A percentile compares a stretch with the other conserved stretches of the same genome.
Conservation (phyloP, 2,113 vertebrate genomes). For the Probosciger aterrimus region DNA sequence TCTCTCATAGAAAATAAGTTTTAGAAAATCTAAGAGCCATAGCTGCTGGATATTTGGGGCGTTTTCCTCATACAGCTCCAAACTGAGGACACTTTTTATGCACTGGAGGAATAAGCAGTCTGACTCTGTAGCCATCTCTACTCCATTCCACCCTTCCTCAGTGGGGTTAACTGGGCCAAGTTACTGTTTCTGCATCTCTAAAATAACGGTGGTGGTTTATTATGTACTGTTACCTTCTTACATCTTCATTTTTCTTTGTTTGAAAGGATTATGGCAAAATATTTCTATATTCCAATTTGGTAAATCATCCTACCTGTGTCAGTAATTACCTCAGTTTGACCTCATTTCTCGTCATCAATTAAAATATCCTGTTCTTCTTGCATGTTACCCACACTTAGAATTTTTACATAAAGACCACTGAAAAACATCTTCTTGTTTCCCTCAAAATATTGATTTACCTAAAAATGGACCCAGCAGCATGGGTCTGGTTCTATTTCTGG, state of each 20-base stretch:
- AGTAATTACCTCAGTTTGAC: neutral
- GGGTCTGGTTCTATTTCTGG: neutral
- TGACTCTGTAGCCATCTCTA: neutral
- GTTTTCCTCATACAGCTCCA: neutral
- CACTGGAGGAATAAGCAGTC: neutral
- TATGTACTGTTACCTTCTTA: neutral
- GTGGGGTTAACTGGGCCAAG: neutral
- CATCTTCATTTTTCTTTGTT: neutral
- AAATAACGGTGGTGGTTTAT: neutral
- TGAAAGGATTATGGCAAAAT: neutral
- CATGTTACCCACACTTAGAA: neutral
- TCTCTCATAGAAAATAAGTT: neutral
- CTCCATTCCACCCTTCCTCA: neutral
- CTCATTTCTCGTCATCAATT: neutral
- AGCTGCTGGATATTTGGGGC: neutral
- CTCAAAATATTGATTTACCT: neutral
- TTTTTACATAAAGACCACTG: neutral
- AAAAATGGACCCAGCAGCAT: neutral
- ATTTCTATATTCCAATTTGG: neutral
- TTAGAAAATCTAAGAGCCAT: neutral
- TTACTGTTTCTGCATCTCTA: neutral
- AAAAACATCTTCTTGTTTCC: neutral
- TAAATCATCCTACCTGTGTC: neutral
- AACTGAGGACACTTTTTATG: neutral
- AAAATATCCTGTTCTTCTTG: neutral